These are phyloP conservation scores for Falco punctatus DNA, from an alignment of 2,113 vertebrate species.

Conservation along the genomic window DNA sequence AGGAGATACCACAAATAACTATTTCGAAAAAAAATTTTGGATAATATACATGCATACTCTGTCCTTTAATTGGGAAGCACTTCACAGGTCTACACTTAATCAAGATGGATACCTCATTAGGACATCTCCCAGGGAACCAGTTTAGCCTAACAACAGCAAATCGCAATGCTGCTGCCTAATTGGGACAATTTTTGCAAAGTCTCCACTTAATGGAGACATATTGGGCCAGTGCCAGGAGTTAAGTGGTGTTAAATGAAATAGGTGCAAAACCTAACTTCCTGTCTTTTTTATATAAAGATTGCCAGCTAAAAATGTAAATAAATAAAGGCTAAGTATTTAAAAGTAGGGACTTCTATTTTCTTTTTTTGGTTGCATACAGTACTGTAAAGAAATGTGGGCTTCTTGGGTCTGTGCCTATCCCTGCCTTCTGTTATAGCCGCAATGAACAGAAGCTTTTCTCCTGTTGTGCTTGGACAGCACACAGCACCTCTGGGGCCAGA, in stretches of 20 bases:
- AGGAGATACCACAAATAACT: background rate
- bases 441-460: background rate
- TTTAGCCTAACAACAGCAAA: constrained; percentile 70
- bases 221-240: constrained; percentile 66
- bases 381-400: background rate
- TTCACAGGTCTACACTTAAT: constrained; percentile 61
- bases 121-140: constrained; percentile 70
- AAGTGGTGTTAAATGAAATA: constrained; percentile 70
- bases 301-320: constrained; percentile 21
- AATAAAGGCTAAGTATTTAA: constrained; percentile 29
- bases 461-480: background rate
- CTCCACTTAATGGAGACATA: constrained; percentile 64
- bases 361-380: background rate
- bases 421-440: background rate
- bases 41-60: background rate
- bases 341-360: background rate
- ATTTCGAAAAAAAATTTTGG: background rate
- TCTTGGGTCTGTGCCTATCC: background rate
- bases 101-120: constrained; percentile 72
- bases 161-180: constrained; percentile 54
- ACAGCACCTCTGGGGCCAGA: background rate
- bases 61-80: constrained; percentile 66
- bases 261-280: constrained; percentile 57
- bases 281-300: constrained; percentile 33
- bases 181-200: constrained; percentile 70